A percentile compares a stretch with the other conserved stretches of the same genome.
These are phyloP conservation scores for Eupithecia insigniata DNA, from an alignment of 2,888 invertebrate genomes.

Conservation along the genomic window DNA sequence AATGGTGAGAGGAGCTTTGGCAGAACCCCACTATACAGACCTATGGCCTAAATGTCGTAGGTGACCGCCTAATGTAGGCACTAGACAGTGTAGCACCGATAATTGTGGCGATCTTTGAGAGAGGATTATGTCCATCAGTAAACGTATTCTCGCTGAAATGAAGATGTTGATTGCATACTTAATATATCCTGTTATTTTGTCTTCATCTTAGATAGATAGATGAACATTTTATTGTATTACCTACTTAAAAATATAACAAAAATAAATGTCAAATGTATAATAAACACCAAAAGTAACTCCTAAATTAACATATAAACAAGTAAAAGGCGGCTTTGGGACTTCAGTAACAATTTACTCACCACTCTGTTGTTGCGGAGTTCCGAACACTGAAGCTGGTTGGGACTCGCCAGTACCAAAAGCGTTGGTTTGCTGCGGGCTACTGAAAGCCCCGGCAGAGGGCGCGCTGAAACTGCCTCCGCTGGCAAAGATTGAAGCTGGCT, in stretches of 20 bases:
- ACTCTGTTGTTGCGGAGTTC: constrained; percentile 64
- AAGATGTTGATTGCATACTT: not conserved
- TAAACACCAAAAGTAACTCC: no score
- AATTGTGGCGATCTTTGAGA: not conserved
- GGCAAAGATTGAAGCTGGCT: constrained; percentile 71
- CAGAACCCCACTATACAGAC: no score
- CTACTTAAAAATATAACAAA: no score
- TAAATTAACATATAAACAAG: not conserved
- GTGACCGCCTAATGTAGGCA: not conserved
- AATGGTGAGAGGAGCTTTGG: not conserved
- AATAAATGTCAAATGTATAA: no score
- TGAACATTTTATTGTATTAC: no score
- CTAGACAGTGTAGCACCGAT: no score
- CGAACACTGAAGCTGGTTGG: constrained; percentile 64
- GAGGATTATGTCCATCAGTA: not conserved
- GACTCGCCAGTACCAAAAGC: constrained; percentile 56
- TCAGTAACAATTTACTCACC: not conserved
- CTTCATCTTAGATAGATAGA: no score
- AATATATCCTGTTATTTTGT: not conserved
- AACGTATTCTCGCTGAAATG: not conserved
- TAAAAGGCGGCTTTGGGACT: not conserved
- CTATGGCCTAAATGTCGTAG: not conserved
- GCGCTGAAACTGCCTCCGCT: constrained; percentile 71
- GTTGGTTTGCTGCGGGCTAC: constrained; percentile 56
- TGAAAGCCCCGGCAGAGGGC: constrained; percentile 62